These are phyloP conservation scores for Percina caprodes DNA, from an alignment of 2,113 vertebrate species.

Conservation along the genomic window DNA sequence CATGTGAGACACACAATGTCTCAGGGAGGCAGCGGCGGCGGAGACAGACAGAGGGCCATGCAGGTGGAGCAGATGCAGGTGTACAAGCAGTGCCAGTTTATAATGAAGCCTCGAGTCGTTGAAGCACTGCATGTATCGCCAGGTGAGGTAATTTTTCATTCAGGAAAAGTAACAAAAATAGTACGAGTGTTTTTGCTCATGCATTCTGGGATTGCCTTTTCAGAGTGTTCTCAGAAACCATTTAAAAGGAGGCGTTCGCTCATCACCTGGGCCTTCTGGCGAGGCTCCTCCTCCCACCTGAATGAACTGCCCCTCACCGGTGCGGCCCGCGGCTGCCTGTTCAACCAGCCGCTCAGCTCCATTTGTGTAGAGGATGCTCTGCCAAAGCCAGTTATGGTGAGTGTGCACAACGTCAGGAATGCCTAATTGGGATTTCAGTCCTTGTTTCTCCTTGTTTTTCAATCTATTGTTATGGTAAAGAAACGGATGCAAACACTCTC, in stretches of 20 bases:
- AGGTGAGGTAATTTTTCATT: conserved; percentile 37
- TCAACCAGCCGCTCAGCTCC: conserved; percentile 86
- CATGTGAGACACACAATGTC: conserved; percentile 77
- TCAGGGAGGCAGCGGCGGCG: conserved; percentile 7
- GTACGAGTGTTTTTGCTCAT: accelerated
- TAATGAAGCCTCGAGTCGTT: conserved; percentile 75
- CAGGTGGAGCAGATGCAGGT: conserved; percentile 65
- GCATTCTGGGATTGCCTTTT: not conserved
- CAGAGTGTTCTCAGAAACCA: conserved; percentile 88
- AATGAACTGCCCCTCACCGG: conserved; percentile 83
- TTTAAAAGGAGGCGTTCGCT: conserved; percentile 91
- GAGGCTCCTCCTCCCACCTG: conserved; percentile 88
- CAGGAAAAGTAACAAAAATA: not conserved
- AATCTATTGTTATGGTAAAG: not conserved
- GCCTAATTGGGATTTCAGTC: not conserved
- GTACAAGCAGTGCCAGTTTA: conserved; percentile 94
- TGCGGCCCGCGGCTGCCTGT: conserved; percentile 85
- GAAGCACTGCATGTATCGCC: conserved; percentile 11
- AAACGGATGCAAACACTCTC: too few species aligned
- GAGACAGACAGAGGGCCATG: conserved; percentile 49
- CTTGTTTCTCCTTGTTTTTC: not conserved
- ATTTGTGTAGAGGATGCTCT: conserved; percentile 90
- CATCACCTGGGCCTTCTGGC: conserved; percentile 96
- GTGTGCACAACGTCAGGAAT: conserved; percentile 19
- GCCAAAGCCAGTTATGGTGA: conserved; percentile 94